Percentiles rank a stretch among this genome's conserved stretches.
These are phyloP conservation scores for Xyrauchen texanus DNA, from an alignment of 2,113 vertebrate genomes.

Conservation along the genomic window DNA sequence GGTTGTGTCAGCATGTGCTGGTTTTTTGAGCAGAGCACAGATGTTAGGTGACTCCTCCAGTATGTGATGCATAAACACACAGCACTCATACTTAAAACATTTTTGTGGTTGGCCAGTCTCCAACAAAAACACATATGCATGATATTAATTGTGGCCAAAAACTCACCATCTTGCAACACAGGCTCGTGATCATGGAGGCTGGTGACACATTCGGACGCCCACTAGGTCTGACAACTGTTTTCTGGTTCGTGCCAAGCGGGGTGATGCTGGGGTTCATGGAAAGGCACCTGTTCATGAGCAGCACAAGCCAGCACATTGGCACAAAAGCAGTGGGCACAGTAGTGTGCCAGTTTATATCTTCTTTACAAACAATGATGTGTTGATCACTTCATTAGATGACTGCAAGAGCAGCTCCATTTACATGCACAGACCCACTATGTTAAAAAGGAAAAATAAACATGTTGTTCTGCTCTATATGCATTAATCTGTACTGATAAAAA, in stretches of 20 bases:
- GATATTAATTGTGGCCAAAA: slow-evolving; percentile 12
- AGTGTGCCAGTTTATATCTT: slow-evolving; percentile 40
- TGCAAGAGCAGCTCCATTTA: slow-evolving; percentile 44
- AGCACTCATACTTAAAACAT: slow-evolving; percentile 43
- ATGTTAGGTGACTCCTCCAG: slow-evolving; percentile 68
- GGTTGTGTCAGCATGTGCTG: slow-evolving; percentile 54
- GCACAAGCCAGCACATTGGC: slow-evolving; percentile 45
- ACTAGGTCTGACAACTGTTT: slow-evolving; percentile 70
- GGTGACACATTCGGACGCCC: slow-evolving; percentile 63
- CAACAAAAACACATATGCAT: not conserved
- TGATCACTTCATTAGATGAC: slow-evolving; percentile 39
- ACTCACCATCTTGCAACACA: slow-evolving; percentile 1
- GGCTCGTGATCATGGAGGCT: slow-evolving; percentile 49
- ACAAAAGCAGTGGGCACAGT: slow-evolving; percentile 1
- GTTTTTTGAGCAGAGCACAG: slow-evolving; percentile 69
- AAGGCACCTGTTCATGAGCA: slow-evolving; percentile 57
- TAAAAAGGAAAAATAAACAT: no score
- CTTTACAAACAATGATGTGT: slow-evolving; percentile 50
- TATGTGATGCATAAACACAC: not conserved
- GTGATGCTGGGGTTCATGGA: slow-evolving; percentile 54
- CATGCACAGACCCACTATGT: no score
- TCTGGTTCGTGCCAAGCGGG: slow-evolving; percentile 59
- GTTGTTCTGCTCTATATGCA: no score
- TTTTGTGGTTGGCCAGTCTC: not conserved
- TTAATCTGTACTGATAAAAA: no score